Evolutionary conservation across 2,113 vertebrate genomes (phyloP), one percentile per base, ranked within the genome.

Genomic region (Puffinus mauretanicus): DNA sequence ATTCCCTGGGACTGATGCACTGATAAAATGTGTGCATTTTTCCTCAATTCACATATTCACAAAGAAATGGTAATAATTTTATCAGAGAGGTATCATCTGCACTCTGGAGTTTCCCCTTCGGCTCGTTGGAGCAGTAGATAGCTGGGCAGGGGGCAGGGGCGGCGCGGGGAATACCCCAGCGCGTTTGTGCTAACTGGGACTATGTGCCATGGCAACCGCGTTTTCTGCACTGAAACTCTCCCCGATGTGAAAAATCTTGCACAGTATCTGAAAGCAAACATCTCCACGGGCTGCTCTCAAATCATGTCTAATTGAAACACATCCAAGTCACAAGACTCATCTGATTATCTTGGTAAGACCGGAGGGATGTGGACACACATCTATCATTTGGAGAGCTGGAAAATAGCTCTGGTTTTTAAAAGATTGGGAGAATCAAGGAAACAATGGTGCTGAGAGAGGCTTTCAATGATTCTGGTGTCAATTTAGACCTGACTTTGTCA

Each of bases 201-300:
- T 61, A 5, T 13, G 46, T 89, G 91, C 94, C 94, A 94, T 94
- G 94, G 96, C 94, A 97, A 95, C 94, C 76, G 91, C 22, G 8
- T 57, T 26, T 91, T 71, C 80, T 72, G 65, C 10, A 4, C 86
- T 84, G 73, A 76, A 94, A 26, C 77, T 84, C 86, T 92, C 29
- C 70, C 73, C 91, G 88, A 76, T 82, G 77, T 64, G 66, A 69
- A 81, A 86, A 91, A 89, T 65, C 88, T 87, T 69, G n/a, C 57
- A 60, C 57, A 21, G 88, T 13, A 52, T 67, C 95, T 85, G 70
- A 76, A 72, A 91, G 94, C 83, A 94, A 94, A 87, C 77, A 69
- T 91, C 95, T 94, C 83, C 65, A 49, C 83, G 34, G 78, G 92
- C 88, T 80, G 75, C 88, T 93, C 84, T 93, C 82, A 42, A 80